Percentiles rank a stretch among this genome's conserved stretches.
Evolutionary conservation across 2,797 vertebrate genomes (phyloP).

Genomic region (Syngnathus acus): DNA sequence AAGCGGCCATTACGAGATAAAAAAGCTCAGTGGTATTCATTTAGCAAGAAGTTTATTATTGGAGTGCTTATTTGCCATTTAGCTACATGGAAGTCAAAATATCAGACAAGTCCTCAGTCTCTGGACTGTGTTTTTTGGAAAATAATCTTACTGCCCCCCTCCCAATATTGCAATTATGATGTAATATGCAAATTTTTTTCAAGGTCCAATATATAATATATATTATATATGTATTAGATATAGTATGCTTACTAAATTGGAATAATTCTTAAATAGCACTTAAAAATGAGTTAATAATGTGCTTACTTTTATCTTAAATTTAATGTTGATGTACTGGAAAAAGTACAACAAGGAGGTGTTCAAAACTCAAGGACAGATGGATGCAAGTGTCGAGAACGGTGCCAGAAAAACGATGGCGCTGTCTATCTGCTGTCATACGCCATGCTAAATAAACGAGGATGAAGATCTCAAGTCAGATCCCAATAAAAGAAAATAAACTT

Average conservation of each 20-base stretch:
- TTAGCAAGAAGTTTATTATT: background rate
- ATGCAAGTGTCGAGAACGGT: slow-evolving; percentile 38
- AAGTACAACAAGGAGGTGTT: background rate
- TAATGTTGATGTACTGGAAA: slow-evolving; percentile 18
- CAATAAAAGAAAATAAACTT: slow-evolving; percentile 54
- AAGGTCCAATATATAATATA: too few relatives aligned
- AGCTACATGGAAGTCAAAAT: too few relatives aligned
- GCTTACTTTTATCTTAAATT: slow-evolving; percentile 16
- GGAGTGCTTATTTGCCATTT: too few relatives aligned
- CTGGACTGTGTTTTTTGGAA: too few relatives aligned
- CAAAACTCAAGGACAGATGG: slow-evolving; percentile 59
- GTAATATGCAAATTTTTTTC: too few relatives aligned
- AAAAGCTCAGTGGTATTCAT: background rate
- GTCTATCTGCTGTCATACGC: slow-evolving; percentile 26
- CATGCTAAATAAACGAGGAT: slow-evolving; percentile 45
- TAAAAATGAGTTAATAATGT: background rate
- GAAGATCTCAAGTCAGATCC: slow-evolving; percentile 28
- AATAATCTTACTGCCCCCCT: too few relatives aligned
- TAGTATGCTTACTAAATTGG: background rate
- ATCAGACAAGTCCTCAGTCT: too few relatives aligned
- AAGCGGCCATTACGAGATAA: background rate
- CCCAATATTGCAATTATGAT: too few relatives aligned
- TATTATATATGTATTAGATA: too few relatives aligned
- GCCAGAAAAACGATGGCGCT: slow-evolving; percentile 43
- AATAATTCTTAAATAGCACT: background rate